Conservation (phyloP, 2,113 vertebrate genomes). For the Vireo altiloquus region DNA sequence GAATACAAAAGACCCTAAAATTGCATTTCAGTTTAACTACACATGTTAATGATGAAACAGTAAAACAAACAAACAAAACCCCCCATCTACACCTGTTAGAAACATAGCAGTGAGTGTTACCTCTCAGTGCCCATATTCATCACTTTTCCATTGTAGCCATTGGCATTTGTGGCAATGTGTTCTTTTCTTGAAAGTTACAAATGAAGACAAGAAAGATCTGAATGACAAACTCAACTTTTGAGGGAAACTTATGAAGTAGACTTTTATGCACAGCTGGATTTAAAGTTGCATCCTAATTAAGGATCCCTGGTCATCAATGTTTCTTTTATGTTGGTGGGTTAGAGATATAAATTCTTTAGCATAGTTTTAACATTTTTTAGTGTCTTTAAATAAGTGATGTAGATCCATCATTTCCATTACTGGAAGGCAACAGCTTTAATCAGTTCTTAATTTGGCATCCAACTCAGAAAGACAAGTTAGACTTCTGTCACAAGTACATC, state of each 20-base stretch:
- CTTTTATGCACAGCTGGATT: neutral
- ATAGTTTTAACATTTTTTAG: neutral
- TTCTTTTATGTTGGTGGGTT: neutral
- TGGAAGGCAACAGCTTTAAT: neutral
- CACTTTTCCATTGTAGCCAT: neutral
- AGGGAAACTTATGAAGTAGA: neutral
- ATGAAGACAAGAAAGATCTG: neutral
- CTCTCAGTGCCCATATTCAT: neutral
- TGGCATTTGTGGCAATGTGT: neutral
- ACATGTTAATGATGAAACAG: neutral
- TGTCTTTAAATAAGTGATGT: neutral
- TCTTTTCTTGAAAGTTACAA: neutral
- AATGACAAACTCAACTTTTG: neutral
- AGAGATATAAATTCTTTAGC: neutral
- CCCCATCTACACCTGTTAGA: neutral
- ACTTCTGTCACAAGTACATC: neutral
- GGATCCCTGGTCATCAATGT: neutral
- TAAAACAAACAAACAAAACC: neutral
- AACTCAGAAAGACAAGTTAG: neutral
- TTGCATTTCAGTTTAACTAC: conserved; percentile 34
- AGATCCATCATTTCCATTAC: neutral
- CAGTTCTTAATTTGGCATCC: neutral
- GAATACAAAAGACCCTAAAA: conserved; percentile 12
- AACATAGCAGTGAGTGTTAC: neutral
- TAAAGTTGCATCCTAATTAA: neutral